Evolutionary conservation across 2,797 vertebrate genomes (phyloP).

Genomic region (Rhabdomys pumilio): DNA sequence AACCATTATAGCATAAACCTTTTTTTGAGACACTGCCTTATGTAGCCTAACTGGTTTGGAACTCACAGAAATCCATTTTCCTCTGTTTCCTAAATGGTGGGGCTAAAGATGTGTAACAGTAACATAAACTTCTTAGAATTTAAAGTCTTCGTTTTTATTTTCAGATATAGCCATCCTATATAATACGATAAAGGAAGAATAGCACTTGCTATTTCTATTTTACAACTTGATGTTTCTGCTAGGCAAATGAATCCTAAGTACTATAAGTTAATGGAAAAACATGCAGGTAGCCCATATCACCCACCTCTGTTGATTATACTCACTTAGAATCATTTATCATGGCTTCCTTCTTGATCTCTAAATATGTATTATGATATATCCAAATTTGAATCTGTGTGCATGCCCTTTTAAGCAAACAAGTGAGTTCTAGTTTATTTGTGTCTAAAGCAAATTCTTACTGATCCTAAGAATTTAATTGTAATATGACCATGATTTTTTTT

Average conservation of each 20-base stretch:
- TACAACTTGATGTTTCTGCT: slow-evolving; percentile 41
- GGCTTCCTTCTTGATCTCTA: slow-evolving; percentile 31
- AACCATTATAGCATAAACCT: not conserved
- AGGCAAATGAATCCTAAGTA: not conserved
- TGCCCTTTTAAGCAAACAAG: slow-evolving; percentile 28
- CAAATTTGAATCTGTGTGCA: not conserved
- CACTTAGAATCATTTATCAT: not conserved
- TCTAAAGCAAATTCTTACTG: slow-evolving; percentile 41
- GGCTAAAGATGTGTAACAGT: not conserved
- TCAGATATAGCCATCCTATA: not conserved
- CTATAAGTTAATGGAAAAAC: not conserved
- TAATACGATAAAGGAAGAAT: slow-evolving; percentile 41
- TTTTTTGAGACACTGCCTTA: not conserved
- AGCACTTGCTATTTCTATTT: slow-evolving; percentile 48
- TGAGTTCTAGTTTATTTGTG: slow-evolving; percentile 43
- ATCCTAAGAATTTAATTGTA: slow-evolving; percentile 65
- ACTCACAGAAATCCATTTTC: not conserved
- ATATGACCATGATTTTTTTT: slow-evolving; percentile 49
- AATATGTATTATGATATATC: slow-evolving; percentile 26
- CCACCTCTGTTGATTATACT: not conserved
- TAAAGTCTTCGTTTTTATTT: slow-evolving; percentile 60
- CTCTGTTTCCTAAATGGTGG: not conserved
- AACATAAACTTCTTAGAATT: slow-evolving; percentile 33
- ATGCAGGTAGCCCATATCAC: not conserved
- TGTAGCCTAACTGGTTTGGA: not conserved